Percentiles rank a stretch among this genome's conserved stretches.
Evolutionary conservation across 2,113 vertebrate genomes (phyloP).

Genomic region (Sinocyclocheilus anshuiensis): DNA sequence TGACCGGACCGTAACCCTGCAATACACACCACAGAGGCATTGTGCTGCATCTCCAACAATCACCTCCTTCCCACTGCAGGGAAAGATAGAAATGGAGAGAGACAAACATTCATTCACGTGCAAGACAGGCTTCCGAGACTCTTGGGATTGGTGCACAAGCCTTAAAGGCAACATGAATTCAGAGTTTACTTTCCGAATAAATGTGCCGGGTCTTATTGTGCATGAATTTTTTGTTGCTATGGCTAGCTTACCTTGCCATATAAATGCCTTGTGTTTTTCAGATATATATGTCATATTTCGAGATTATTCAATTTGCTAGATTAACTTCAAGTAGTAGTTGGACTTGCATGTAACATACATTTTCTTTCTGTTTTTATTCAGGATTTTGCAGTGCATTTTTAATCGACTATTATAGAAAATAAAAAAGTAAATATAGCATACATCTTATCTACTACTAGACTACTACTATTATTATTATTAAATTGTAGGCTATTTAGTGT

Average conservation of each 20-base stretch:
- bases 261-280: background rate
- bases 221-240: background rate
- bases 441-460: too few species aligned
- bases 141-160: background rate
- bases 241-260: background rate
- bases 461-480: too few species aligned
- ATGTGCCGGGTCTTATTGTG: background rate
- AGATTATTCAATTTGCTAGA: background rate
- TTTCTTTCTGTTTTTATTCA: too few species aligned
- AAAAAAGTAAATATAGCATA: background rate
- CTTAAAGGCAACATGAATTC: background rate
- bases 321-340: background rate
- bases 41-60: background rate
- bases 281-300: background rate
- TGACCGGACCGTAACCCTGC: slow-evolving; percentile 22
- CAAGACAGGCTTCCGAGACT: background rate
- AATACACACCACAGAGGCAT: slow-evolving; percentile 18
- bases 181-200: background rate
- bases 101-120: background rate
- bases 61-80: slow-evolving; percentile 3
- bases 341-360: too few species aligned
- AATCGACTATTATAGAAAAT: background rate
- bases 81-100: slow-evolving; percentile 10
- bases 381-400: background rate
- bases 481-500: too few species aligned